phyloP scores from a whole-genome alignment of 2,888 invertebrate species.

The Pilophorus perplexus region DNA sequence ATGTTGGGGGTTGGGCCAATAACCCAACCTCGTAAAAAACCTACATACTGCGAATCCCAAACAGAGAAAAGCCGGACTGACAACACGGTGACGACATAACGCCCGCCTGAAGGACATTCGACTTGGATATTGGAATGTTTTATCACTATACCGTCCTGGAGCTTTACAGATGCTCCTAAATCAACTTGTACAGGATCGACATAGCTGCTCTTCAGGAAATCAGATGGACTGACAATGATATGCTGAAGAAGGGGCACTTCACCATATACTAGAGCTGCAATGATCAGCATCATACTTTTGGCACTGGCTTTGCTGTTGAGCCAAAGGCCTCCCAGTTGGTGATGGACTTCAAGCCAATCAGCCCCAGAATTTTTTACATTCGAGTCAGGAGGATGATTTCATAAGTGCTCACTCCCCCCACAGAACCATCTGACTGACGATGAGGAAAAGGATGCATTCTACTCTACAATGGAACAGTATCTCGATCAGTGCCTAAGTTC shows the following conservation, averaged over 20 bases:
- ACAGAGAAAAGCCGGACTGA: neutral
- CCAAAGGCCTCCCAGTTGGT: too few relatives aligned
- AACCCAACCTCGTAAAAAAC: neutral
- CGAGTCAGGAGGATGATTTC: neutral
- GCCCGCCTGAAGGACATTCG: constrained; percentile 5
- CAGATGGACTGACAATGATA: neutral
- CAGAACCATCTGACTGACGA: neutral
- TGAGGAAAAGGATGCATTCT: neutral
- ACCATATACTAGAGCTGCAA: too few relatives aligned
- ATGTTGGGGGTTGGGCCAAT: too few relatives aligned
- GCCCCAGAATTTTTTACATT: neutral
- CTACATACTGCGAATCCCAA: too few relatives aligned
- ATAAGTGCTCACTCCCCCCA: neutral
- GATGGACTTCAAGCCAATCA: neutral
- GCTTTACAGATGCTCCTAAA: constrained; percentile 9
- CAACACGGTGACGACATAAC: neutral
- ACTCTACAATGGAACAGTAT: neutral
- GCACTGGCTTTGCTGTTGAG: too few relatives aligned
- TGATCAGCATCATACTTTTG: too few relatives aligned
- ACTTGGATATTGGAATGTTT: constrained; percentile 10
- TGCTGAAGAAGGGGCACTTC: too few relatives aligned
- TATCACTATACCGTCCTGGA: neutral
- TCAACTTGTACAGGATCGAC: neutral
- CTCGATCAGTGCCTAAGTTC: neutral
- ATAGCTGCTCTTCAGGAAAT: constrained; percentile 1